Evolutionary conservation across 2,113 vertebrate species (phyloP).

Genomic region (Neogobius melanostomus): DNA sequence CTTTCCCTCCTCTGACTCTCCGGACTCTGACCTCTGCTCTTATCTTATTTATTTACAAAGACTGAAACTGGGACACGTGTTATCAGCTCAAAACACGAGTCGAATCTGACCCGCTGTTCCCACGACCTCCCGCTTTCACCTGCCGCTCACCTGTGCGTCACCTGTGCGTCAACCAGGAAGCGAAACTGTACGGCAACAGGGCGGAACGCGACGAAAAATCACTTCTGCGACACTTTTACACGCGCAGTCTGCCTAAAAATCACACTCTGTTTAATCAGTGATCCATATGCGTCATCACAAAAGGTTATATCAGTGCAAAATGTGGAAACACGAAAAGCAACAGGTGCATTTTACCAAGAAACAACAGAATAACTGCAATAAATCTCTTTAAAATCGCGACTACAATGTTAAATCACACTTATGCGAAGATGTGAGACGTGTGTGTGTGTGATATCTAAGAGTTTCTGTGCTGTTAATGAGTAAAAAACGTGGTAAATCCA

Average conservation of each 20-base stretch:
- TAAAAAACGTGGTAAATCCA: not conserved
- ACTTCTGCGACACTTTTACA: not conserved
- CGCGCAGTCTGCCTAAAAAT: not conserved
- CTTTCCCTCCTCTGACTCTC: not conserved
- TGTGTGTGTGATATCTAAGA: accelerated
- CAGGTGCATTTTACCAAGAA: conserved; percentile 35
- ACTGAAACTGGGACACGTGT: not conserved
- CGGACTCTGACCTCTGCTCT: not conserved
- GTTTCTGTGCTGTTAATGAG: accelerated
- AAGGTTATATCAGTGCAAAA: not conserved
- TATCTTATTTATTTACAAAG: conserved; percentile 4
- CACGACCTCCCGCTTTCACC: not conserved
- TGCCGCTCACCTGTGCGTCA: conserved; percentile 59
- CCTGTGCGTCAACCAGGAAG: conserved; percentile 71
- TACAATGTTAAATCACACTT: not conserved
- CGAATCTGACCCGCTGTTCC: not conserved
- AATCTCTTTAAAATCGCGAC: not conserved
- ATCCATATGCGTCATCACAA: too few relatives aligned
- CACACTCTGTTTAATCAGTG: not conserved
- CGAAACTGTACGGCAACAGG: conserved; percentile 33
- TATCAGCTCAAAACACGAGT: conserved; percentile 9
- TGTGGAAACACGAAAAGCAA: conserved; percentile 3
- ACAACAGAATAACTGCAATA: not conserved
- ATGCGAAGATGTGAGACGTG: accelerated
- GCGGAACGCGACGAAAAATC: conserved; percentile 6